phyloP scores from a whole-genome alignment of 2,888 invertebrate species.

The Drosophila recens region DNA sequence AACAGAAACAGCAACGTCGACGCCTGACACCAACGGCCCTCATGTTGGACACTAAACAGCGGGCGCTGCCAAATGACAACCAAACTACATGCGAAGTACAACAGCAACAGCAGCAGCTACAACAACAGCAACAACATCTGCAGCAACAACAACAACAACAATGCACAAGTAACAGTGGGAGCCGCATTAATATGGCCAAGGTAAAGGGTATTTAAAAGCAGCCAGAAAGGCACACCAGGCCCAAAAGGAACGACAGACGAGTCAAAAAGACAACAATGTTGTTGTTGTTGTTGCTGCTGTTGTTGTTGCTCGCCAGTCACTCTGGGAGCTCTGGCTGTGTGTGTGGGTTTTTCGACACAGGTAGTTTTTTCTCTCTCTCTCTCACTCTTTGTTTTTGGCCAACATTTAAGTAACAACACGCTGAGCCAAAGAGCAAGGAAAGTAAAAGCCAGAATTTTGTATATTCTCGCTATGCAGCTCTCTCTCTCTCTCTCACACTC shows the following conservation, averaged over 20 bases:
- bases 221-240: conserved; percentile 58
- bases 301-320: conserved; percentile 34
- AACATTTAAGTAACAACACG: conserved; percentile 70
- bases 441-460: conserved; percentile 69
- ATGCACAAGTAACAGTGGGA: conserved; percentile 70
- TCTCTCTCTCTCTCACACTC: conserved; percentile 1
- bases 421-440: conserved; percentile 56
- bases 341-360: conserved; percentile 76
- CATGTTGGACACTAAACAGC: conserved; percentile 82
- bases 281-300: conserved; percentile 11
- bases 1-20: conserved; percentile 15
- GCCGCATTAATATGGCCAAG: conserved; percentile 81
- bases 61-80: conserved; percentile 83
- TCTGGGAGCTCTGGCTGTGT: conserved; percentile 52
- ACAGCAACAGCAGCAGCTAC: conserved; percentile 67
- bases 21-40: conserved; percentile 79
- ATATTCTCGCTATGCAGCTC: conserved; percentile 9
- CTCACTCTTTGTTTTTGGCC: conserved; percentile 65
- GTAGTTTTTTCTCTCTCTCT: conserved; percentile 56
- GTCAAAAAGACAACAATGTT: conserved; percentile 61
- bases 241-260: conserved; percentile 42
- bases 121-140: conserved; percentile 42
- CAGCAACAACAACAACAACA: conserved; percentile 42
- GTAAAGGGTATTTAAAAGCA: conserved; percentile 80
- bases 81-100: conserved; percentile 79